These are phyloP conservation scores for Sterna hirundo DNA, from an alignment of 2,113 vertebrate genomes.

Conservation along the genomic window DNA sequence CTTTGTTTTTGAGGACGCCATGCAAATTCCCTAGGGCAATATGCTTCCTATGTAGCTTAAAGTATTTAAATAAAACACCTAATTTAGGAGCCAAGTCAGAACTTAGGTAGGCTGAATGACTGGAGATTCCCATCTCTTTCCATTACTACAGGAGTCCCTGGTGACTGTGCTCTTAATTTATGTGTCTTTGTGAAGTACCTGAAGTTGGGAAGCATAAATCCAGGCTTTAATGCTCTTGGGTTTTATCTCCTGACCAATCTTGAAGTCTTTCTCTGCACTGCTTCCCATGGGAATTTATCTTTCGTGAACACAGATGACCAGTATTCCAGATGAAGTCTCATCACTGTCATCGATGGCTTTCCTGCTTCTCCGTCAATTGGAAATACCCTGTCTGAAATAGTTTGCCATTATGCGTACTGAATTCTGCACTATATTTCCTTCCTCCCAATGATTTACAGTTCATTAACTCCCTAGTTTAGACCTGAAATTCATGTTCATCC, in stretches of 20 bases:
- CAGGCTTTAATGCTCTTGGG: background rate
- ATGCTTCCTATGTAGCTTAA: background rate
- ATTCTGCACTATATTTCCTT: background rate
- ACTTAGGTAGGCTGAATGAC: background rate
- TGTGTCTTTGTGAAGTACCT: background rate
- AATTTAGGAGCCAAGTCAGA: conserved; percentile 20
- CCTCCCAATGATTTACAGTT: background rate
- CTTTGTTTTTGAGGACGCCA: background rate
- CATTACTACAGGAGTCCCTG: background rate
- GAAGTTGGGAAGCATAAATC: background rate
- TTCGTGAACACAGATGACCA: background rate
- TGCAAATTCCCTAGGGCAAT: background rate
- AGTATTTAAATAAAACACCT: conserved; percentile 12
- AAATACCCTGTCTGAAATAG: background rate
- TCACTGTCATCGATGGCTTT: background rate
- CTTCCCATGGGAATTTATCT: background rate
- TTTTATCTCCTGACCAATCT: background rate
- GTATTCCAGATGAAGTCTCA: background rate
- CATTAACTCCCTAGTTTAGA: background rate
- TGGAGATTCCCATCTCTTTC: background rate
- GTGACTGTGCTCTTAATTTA: background rate
- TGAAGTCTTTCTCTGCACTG: background rate
- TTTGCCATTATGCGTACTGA: background rate
- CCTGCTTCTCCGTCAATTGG: background rate
- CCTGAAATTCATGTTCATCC: background rate